These are phyloP conservation scores for Syritta pipiens DNA, from an alignment of 2,888 invertebrate genomes.

Conservation along the genomic window DNA sequence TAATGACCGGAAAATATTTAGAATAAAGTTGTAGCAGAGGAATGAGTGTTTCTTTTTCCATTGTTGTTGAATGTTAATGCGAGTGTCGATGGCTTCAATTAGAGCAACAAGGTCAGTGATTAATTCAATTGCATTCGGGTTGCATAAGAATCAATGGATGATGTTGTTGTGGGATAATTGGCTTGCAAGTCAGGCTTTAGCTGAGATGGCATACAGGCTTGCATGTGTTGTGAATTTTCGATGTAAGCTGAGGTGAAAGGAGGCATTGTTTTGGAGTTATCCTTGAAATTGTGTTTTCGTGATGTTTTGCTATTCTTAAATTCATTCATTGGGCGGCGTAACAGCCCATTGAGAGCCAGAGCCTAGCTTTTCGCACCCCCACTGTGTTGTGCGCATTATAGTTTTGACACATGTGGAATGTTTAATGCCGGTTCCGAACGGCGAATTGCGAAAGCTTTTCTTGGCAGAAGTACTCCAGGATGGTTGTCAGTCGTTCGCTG, in stretches of 20 bases:
- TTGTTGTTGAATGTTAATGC: neutral
- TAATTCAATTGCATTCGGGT: slow-evolving; percentile 2
- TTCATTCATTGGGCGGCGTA: no score
- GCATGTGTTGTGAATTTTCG: neutral
- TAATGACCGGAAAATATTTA: slow-evolving; percentile 1
- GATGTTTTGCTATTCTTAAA: no score
- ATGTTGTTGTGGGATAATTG: neutral
- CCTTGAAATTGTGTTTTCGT: no score
- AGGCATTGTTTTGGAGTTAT: no score
- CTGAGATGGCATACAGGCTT: neutral
- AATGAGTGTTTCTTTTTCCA: neutral
- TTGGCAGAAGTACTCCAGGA: no score
- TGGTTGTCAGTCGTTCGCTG: no score
- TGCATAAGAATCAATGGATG: neutral
- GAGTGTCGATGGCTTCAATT: slow-evolving; percentile 13
- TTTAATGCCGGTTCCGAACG: no score
- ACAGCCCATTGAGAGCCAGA: no score
- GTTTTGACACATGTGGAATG: no score
- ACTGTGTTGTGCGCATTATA: no score
- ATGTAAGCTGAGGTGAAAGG: neutral
- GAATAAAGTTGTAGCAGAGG: neutral
- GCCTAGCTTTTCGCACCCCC: no score
- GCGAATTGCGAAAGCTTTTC: no score
- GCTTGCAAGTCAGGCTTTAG: neutral
- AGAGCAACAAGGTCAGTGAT: slow-evolving; percentile 15